Percentiles rank a stretch among this genome's conserved stretches.
phyloP scores from a whole-genome alignment of 2,888 invertebrate species.

The Xestia sexstrigata region DNA sequence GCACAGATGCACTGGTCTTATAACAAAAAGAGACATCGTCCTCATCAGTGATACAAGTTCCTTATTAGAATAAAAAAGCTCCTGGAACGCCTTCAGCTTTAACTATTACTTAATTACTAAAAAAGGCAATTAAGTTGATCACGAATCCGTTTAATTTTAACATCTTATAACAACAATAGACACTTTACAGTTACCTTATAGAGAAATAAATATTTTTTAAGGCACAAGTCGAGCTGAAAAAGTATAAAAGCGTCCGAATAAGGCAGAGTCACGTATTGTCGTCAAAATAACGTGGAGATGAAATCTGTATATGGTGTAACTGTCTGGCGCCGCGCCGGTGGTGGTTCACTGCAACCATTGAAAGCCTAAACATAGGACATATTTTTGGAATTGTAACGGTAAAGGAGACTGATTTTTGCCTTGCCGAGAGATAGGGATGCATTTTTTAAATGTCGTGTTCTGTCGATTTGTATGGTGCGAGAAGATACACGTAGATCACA shows the following conservation, averaged over 20 bases:
- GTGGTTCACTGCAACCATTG: slow-evolving; percentile 50
- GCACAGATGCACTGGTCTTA: too few species aligned
- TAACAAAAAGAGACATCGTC: not conserved
- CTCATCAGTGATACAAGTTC: not conserved
- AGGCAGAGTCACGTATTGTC: slow-evolving; percentile 86
- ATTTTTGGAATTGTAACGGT: slow-evolving; percentile 10
- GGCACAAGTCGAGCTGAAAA: slow-evolving; percentile 72
- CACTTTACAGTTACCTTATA: slow-evolving; percentile 75
- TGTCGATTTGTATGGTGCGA: not conserved
- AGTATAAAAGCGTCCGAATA: slow-evolving; percentile 77
- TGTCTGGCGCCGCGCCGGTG: slow-evolving; percentile 87
- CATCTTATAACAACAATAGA: slow-evolving; percentile 76
- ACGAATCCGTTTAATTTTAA: slow-evolving; percentile 43
- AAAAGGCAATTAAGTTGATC: slow-evolving; percentile 51
- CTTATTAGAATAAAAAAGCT: not conserved
- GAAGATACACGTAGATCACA: not conserved
- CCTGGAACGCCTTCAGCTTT: not conserved
- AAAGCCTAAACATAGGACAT: slow-evolving; percentile 51
- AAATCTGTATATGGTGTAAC: slow-evolving; percentile 84
- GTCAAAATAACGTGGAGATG: slow-evolving; percentile 86
- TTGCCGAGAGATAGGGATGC: not conserved
- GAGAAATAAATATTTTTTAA: slow-evolving; percentile 77
- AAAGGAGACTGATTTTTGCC: not conserved
- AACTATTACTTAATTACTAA: slow-evolving; percentile 35
- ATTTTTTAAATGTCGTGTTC: not conserved